Evolutionary conservation across 2,888 invertebrate species (phyloP).

Genomic region (Agriopis leucophaearia): DNA sequence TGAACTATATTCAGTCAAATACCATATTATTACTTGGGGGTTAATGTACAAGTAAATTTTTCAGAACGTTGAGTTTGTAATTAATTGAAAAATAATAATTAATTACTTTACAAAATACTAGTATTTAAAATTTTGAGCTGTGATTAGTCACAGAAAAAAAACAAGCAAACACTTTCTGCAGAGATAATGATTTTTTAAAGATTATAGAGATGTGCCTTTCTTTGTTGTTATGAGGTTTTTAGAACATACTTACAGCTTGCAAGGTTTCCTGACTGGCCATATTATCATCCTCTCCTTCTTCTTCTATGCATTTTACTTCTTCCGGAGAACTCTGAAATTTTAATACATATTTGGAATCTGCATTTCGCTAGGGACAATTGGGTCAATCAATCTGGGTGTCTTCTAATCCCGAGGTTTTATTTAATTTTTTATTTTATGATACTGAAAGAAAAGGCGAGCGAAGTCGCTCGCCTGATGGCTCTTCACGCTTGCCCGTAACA

Average conservation of each 20-base stretch:
- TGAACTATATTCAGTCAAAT: no score
- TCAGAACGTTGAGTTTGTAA: no score
- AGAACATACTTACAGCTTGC: conserved; percentile 68
- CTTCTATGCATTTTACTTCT: conserved; percentile 90
- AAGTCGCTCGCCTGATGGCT: no score
- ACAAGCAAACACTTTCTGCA: not conserved
- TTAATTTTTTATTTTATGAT: no score
- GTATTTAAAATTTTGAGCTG: no score
- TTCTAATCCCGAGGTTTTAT: no score
- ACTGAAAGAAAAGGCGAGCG: no score
- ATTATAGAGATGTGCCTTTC: conserved; percentile 25
- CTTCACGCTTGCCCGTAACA: no score
- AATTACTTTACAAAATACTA: not conserved
- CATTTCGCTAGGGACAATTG: no score
- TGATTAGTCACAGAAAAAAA: not conserved
- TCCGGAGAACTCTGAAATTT: conserved; percentile 87
- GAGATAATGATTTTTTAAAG: not conserved
- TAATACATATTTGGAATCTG: not conserved
- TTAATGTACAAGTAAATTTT: no score
- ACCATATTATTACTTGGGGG: no score
- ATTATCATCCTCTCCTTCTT: conserved; percentile 88
- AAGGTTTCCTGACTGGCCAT: conserved; percentile 83
- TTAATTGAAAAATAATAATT: not conserved
- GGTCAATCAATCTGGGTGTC: no score
- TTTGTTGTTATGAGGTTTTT: not conserved